phyloP scores from a whole-genome alignment of 2,888 invertebrate genomes.

The Erebia aethiops region DNA sequence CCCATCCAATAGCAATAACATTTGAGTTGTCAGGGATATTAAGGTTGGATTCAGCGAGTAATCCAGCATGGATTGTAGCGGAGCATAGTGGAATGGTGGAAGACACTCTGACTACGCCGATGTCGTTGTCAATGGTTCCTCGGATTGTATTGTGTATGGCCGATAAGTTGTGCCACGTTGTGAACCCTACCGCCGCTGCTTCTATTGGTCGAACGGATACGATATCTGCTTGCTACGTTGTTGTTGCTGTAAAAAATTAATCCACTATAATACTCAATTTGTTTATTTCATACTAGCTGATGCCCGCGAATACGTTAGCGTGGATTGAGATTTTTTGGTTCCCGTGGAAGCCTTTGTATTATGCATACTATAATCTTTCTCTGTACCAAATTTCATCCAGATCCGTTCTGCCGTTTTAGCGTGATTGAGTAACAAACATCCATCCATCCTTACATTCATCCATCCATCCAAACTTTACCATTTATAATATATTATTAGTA shows the following conservation, averaged over 20 bases:
- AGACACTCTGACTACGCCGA: background rate
- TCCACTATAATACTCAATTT: no score
- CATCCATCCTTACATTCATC: no score
- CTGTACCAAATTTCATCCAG: no score
- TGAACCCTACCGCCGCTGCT: background rate
- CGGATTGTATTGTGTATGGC: background rate
- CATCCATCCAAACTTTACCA: no score
- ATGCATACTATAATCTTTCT: no score
- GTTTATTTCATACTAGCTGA: no score
- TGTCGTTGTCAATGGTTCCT: slow-evolving; percentile 15
- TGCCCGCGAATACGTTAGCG: no score
- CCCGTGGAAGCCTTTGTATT: no score
- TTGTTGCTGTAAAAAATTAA: background rate
- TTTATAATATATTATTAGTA: no score
- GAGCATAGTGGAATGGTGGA: background rate
- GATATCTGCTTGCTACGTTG: background rate
- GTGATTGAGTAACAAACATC: no score
- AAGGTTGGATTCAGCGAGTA: background rate
- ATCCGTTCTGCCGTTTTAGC: no score
- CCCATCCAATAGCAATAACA: slow-evolving; percentile 14
- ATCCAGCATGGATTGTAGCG: background rate
- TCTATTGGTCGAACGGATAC: background rate
- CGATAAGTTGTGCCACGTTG: background rate
- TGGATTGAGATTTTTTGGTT: no score
- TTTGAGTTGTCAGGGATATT: slow-evolving; percentile 1